Evolutionary conservation across 2,113 vertebrate genomes (phyloP).

Genomic region (Larimichthys polyactis): DNA sequence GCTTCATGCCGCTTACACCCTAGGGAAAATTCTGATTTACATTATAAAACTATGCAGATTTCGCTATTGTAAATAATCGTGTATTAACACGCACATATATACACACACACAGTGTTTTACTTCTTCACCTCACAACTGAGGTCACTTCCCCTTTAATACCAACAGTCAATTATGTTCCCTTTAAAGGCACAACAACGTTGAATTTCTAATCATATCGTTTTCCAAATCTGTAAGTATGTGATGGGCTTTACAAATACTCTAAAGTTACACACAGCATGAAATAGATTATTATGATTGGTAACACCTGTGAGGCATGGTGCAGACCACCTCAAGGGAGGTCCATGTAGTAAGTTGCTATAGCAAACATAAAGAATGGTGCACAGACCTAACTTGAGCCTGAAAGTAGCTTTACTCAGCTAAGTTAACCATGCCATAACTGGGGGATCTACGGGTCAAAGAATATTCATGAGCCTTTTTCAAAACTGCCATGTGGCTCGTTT

Average conservation of each 20-base stretch:
- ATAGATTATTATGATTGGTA: too few species aligned
- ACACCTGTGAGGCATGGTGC: too few species aligned
- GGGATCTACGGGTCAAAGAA: neutral
- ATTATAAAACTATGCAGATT: neutral
- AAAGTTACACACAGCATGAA: too few species aligned
- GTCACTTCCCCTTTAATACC: neutral
- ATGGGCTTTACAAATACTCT: too few species aligned
- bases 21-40: neutral
- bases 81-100: neutral
- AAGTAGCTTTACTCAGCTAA: neutral
- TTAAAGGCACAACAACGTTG: neutral
- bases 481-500: neutral
- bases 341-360: neutral
- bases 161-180: neutral
- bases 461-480: neutral
- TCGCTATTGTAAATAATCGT: neutral
- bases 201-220: neutral
- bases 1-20: neutral
- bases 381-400: neutral
- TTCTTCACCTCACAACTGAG: neutral
- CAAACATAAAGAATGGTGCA: neutral
- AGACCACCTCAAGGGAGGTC: neutral
- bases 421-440: neutral
- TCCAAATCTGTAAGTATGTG: too few species aligned
- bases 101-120: neutral